Evolutionary conservation across 2,113 vertebrate genomes (phyloP), one percentile per base, ranked within the genome.

Genomic region (Mixornis gularis): DNA sequence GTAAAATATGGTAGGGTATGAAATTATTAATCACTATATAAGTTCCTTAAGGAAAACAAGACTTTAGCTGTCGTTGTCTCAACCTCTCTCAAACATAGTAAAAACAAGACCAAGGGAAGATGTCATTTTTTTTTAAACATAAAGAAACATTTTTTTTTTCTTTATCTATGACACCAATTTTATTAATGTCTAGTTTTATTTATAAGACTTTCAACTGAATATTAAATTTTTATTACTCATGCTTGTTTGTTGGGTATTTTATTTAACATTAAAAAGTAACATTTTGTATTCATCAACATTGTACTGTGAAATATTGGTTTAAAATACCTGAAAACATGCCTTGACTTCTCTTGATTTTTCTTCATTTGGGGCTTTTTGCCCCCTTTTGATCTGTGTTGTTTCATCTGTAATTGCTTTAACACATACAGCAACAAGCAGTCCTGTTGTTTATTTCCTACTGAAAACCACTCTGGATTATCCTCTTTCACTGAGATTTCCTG

Each of bases 341-440:
- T 89, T 29, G 16, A 15, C 49, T 65, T 74, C 5, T 34, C 36
- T 59, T 59, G 26, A 11, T 66, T 68, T 85, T 51, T 59, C 62
- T 32, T 43, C 3, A 34, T 63, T 66, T 11, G 2, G 0, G 2
- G 1, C 1, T 16, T 59, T 65, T 19, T 1, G 0, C 3, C 8
- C 11, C 1, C 2, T 77, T 91, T 91, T 69, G 27, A 41, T 80
- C 32, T 70, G 9, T 36, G n/a, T 14, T 59, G 3, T 56, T 89
- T 74, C 27, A 44, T 52, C 26, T 48, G 7, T n/a, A 70, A 74
- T 17, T 26, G 3, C 18, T 80, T 17, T 34, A 36, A 8, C 16
- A 32, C 3, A 8, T n/a, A 38, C 25, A 63, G 20, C 30, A 73
- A 49, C 63, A 66, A 55, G n/a, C 8, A 84, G 36, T 51, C 17